phyloP scores from a whole-genome alignment of 2,888 invertebrate species.

The Brenthis daphne region DNA sequence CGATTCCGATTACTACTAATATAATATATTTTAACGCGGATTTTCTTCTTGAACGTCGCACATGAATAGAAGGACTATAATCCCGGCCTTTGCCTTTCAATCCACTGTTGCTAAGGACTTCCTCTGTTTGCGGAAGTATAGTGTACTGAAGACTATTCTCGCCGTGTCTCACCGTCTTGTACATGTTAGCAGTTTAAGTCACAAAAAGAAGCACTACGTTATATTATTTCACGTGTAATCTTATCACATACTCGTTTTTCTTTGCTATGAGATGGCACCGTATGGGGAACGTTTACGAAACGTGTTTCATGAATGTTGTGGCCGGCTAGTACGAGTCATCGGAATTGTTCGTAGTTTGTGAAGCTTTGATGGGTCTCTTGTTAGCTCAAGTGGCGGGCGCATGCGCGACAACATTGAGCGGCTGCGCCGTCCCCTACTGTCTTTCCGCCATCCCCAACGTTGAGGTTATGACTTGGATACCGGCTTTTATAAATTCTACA shows the following conservation, averaged over 20 bases:
- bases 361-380: slow-evolving; percentile 55
- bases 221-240: slow-evolving; percentile 50
- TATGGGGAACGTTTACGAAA: slow-evolving; percentile 48
- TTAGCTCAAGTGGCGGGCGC: slow-evolving; percentile 51
- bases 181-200: slow-evolving; percentile 79
- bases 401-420: slow-evolving; percentile 79
- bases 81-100: slow-evolving; percentile 79
- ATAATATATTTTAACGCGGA: slow-evolving; percentile 67
- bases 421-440: slow-evolving; percentile 65
- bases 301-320: slow-evolving; percentile 56
- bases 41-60: slow-evolving; percentile 64
- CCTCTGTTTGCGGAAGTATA: slow-evolving; percentile 87
- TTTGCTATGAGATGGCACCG: slow-evolving; percentile 46
- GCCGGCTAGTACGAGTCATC: slow-evolving; percentile 58
- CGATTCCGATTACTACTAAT: slow-evolving; percentile 63
- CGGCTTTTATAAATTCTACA: slow-evolving; percentile 61
- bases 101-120: slow-evolving; percentile 83
- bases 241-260: slow-evolving; percentile 69
- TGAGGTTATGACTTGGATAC: slow-evolving; percentile 76
- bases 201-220: slow-evolving; percentile 68
- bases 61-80: slow-evolving; percentile 75
- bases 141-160: slow-evolving; percentile 89
- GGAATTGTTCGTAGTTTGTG: slow-evolving; percentile 69
- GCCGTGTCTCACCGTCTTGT: slow-evolving; percentile 88
- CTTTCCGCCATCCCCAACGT: slow-evolving; percentile 56